These are phyloP conservation scores for Bicyclus anynana DNA, from an alignment of 1,140 invertebrate species.

Conservation along the genomic window DNA sequence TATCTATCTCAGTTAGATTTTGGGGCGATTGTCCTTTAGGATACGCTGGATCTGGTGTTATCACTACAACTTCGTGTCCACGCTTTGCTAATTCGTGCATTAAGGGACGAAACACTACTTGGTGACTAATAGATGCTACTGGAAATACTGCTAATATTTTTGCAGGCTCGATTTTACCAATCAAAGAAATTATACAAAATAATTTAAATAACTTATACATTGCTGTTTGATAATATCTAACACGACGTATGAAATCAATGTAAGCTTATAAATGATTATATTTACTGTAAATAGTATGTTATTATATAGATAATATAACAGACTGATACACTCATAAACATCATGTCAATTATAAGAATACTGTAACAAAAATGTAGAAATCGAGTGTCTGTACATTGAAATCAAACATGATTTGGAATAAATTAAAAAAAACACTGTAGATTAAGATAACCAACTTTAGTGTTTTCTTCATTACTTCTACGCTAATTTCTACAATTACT, in stretches of 20 bases:
- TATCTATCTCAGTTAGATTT: constrained; percentile 42
- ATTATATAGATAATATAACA: too few species aligned
- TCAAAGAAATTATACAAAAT: not conserved
- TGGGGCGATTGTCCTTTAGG: constrained; percentile 28
- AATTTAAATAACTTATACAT: not conserved
- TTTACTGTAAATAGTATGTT: too few species aligned
- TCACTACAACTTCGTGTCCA: constrained; percentile 71
- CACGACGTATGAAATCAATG: too few species aligned
- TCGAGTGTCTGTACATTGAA: too few species aligned
- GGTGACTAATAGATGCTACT: constrained; percentile 76
- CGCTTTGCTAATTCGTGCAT: constrained; percentile 56
- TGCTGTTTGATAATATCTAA: not conserved
- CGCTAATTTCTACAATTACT: too few species aligned
- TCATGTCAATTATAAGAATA: too few species aligned
- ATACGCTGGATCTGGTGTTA: constrained; percentile 47
- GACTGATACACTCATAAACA: too few species aligned
- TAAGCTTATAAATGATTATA: not conserved
- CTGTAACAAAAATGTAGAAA: too few species aligned
- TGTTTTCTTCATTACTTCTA: too few species aligned
- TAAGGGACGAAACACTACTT: constrained; percentile 68
- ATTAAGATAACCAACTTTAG: too few species aligned
- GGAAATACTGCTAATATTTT: constrained; percentile 74
- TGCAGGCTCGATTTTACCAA: constrained; percentile 24
- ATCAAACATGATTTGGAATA: too few species aligned
- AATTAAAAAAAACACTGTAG: too few species aligned